Base-by-base conservation (phyloP, 2,797 vertebrate species). In the Dermochelys coriacea region DNA sequence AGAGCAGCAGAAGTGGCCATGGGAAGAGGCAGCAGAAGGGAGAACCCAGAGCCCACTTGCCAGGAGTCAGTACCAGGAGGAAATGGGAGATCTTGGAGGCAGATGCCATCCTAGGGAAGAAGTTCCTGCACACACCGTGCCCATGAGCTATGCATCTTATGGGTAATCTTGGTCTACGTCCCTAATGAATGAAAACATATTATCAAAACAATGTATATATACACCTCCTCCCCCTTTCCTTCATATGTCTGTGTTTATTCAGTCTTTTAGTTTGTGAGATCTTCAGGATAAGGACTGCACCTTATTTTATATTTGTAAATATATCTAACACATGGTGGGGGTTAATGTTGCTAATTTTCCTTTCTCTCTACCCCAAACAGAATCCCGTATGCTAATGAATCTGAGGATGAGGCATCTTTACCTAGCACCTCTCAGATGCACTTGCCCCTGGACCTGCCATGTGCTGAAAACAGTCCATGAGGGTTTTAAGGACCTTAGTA, bases 311-410 rank as follows among this genome's bases (percentile, higher is more conserved):
- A 29, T 77, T 87, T 41, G n/a, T 16, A 86, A 6, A 14, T 86
- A 78, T 1, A 49, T 49, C 47, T 64, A 34, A 31, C 27, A 14
- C 59, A 61, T 34, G 29, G 12, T 61, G 59, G 14, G 14, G 12
- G 31, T 31, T 61, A 34, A 34, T 64, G 18, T 64, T 64, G 59
- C 31, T 31, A 64, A 90, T 80, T 77, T 54, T 54, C 79, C 71
- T 81, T 45, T 89, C 83, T 27, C 80, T 31, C 55, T 41, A 37
- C 23, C 95, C 1, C 93, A 93, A n/a, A 93, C 96, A 97, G 96
- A 93, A 88, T 74, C n/a, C 10, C 18, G 23, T 25, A 74, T 18
- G 19, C 5, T 41, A 6, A 37, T 45, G 52, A 64, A 64, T 81
- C 71, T 81, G 82, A 75, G 88, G n/a, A 83, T 0, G 51, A 85